Evolutionary conservation across 1,140 invertebrate genomes (phyloP).

Genomic region (Odontomachus brunneus): DNA sequence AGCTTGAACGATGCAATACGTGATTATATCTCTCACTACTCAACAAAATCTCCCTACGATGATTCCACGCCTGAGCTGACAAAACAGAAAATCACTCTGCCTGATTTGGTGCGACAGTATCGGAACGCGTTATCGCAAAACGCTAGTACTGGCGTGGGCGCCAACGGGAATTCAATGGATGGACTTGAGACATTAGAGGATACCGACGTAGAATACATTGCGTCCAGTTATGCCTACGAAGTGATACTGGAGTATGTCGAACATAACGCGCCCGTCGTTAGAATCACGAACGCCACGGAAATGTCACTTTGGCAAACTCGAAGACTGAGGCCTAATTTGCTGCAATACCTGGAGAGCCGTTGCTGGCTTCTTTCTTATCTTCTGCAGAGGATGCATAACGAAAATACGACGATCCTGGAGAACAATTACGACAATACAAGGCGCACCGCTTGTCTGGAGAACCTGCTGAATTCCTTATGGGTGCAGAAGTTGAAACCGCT

Average conservation of each 20-base stretch:
- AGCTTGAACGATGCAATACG: conserved; percentile 67
- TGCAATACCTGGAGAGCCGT: conserved; percentile 86
- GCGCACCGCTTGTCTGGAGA: conserved; percentile 81
- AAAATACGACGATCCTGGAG: conserved; percentile 74
- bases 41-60: neutral
- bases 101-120: conserved; percentile 72
- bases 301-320: conserved; percentile 66
- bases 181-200: conserved; percentile 44
- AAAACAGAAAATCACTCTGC: conserved; percentile 57
- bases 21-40: conserved; percentile 75
- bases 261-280: neutral
- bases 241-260: conserved; percentile 70
- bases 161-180: conserved; percentile 43
- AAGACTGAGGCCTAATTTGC: conserved; percentile 77
- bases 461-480: conserved; percentile 83
- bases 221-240: conserved; percentile 63
- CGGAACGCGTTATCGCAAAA: conserved; percentile 59
- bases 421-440: conserved; percentile 77
- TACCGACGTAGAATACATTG: conserved; percentile 47
- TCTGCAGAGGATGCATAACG: conserved; percentile 84
- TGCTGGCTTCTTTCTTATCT: conserved; percentile 87
- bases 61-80: neutral
- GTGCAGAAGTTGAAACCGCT: conserved; percentile 81
- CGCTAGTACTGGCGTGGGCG: conserved; percentile 23
- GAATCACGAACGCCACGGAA: conserved; percentile 18